These are phyloP conservation scores for Scophthalmus maximus DNA, from an alignment of 2,113 vertebrate genomes.

Conservation along the genomic window DNA sequence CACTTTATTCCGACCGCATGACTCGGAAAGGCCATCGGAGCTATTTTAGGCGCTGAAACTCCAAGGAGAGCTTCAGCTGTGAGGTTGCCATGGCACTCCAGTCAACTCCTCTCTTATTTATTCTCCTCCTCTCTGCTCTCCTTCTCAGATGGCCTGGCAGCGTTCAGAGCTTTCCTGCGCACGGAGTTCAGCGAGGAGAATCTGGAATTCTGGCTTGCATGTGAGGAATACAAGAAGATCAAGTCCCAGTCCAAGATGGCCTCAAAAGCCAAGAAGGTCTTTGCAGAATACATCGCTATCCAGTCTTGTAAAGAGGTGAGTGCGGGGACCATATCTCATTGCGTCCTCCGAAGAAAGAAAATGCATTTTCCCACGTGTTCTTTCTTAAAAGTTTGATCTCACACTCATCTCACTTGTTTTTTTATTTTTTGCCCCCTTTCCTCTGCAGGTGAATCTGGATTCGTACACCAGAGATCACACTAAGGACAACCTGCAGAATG, in stretches of 20 bases:
- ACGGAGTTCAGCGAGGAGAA: constrained; percentile 99
- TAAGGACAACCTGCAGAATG: constrained; percentile 95
- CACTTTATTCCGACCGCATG: constrained; percentile 62
- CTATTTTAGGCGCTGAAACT: constrained; percentile 66
- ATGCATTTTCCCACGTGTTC: no score
- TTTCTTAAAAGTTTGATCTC: not conserved
- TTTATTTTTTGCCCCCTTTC: no score
- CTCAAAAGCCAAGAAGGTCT: constrained; percentile 97
- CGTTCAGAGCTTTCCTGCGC: constrained; percentile 95
- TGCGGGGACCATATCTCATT: no score
- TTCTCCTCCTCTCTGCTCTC: constrained; percentile 27
- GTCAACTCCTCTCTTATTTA: constrained; percentile 62
- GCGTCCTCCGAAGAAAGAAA: not conserved
- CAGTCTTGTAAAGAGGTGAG: constrained; percentile 99
- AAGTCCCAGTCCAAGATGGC: constrained; percentile 98
- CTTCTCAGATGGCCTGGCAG: constrained; percentile 91
- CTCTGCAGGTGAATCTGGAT: constrained; percentile 93
- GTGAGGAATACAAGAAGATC: constrained; percentile 98
- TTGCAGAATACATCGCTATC: constrained; percentile 94
- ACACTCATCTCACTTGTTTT: constrained; percentile 9
- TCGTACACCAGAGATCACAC: constrained; percentile 96
- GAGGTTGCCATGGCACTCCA: constrained; percentile 71
- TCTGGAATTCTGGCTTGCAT: constrained; percentile 98
- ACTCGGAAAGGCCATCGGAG: constrained; percentile 49
- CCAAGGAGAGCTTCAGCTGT: constrained; percentile 47